These are phyloP conservation scores for Heliconius aoede DNA, from an alignment of 2,888 invertebrate species.

Conservation along the genomic window DNA sequence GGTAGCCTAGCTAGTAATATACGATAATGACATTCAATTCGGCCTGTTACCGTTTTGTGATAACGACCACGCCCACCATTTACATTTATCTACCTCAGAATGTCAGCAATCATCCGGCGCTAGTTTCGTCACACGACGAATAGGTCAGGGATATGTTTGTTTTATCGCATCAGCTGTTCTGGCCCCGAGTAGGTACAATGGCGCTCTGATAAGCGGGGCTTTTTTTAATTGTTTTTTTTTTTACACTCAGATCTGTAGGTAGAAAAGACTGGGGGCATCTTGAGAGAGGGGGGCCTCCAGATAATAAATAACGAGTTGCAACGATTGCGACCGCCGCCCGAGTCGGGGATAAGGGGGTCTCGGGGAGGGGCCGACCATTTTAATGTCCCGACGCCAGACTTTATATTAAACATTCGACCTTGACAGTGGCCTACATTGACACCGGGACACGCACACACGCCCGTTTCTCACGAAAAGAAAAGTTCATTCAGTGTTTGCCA, in stretches of 20 bases:
- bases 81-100: constrained; percentile 57
- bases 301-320: constrained; percentile 83
- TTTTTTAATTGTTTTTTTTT: constrained; percentile 47
- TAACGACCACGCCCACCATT: constrained; percentile 53
- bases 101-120: constrained; percentile 56
- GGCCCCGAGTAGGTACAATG: constrained; percentile 51
- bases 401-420: constrained; percentile 84
- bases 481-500: constrained; percentile 79
- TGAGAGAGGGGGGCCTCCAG: constrained; percentile 64
- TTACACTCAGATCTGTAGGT: constrained; percentile 44
- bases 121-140: constrained; percentile 59
- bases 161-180: constrained; percentile 66
- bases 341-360: constrained; percentile 72
- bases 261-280: constrained; percentile 43
- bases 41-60: constrained; percentile 44
- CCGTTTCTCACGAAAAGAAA: constrained; percentile 79
- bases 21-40: constrained; percentile 44
- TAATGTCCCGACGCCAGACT: constrained; percentile 83
- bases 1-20: background rate
- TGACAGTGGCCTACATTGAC: constrained; percentile 83
- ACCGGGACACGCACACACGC: constrained; percentile 80
- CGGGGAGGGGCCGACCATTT: constrained; percentile 82
- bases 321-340: constrained; percentile 79
- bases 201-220: constrained; percentile 48
- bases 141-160: constrained; percentile 64